Conservation (phyloP, 92 coral and sea anemone genomes). For the Blastomussa wellsi region DNA sequence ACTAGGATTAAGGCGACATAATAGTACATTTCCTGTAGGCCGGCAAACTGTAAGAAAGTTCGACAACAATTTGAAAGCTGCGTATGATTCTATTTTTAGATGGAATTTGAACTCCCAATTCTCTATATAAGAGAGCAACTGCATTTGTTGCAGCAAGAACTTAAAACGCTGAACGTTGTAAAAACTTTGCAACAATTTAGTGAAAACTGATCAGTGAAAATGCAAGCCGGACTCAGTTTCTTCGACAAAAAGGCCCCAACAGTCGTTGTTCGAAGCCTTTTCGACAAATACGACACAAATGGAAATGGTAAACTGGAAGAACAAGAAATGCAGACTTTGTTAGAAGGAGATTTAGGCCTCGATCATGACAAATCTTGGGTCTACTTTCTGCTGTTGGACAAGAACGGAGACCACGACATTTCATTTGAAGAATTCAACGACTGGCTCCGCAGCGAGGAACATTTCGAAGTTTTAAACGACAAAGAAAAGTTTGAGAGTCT, state of each 20-base stretch:
- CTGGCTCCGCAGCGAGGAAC: conserved; percentile 82
- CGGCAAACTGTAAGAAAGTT: not conserved
- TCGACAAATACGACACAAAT: conserved; percentile 70
- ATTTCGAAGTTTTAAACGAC: conserved; percentile 61
- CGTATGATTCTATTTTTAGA: conserved; percentile 24
- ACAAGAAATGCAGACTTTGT: conserved; percentile 52
- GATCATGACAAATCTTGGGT: conserved; percentile 52
- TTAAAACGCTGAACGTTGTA: not conserved
- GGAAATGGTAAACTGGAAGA: conserved; percentile 65
- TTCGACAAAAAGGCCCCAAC: conserved; percentile 65
- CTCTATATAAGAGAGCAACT: conserved; percentile 3
- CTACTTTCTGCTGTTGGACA: conserved; percentile 67
- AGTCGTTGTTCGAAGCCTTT: conserved; percentile 67
- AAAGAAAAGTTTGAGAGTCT: conserved; percentile 46
- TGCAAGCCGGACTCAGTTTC: conserved; percentile 80
- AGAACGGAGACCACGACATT: conserved; percentile 69
- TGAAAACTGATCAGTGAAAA: too few species aligned
- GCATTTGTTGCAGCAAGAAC: not conserved
- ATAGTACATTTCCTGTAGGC: not conserved
- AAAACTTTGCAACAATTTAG: not conserved
- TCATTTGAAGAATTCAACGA: conserved; percentile 71
- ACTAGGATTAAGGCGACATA: not conserved
- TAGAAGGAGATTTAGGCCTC: conserved; percentile 73
- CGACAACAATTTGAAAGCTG: not conserved
- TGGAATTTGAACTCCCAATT: not conserved